A percentile compares a stretch with the other conserved stretches of the same genome.
These are phyloP conservation scores for Habropoda laboriosa DNA, from an alignment of 1,140 invertebrate genomes.

Conservation along the genomic window DNA sequence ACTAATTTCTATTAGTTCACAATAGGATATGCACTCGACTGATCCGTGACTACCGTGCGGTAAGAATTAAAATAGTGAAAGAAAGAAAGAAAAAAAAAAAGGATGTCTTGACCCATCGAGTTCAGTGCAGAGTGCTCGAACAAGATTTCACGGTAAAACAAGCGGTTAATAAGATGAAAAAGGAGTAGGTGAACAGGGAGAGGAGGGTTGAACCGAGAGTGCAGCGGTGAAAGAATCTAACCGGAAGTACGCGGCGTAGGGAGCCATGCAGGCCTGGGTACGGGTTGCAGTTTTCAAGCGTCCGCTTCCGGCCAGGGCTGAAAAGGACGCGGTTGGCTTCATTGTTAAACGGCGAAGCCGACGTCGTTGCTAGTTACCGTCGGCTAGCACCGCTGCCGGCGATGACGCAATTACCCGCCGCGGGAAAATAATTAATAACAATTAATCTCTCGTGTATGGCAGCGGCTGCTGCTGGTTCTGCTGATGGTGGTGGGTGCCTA, in stretches of 20 bases:
- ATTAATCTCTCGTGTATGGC: conserved; percentile 80
- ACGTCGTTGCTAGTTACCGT: conserved; percentile 55
- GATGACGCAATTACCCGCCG: conserved; percentile 79
- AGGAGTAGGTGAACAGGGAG: conserved; percentile 29
- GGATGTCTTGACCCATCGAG: too few species aligned
- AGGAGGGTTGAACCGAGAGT: conserved; percentile 54
- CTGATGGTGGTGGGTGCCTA: conserved; percentile 22
- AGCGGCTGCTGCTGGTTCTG: conserved; percentile 52
- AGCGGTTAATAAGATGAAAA: conserved; percentile 37
- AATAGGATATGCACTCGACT: too few species aligned
- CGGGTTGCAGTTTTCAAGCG: conserved; percentile 74
- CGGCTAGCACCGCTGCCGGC: conserved; percentile 63
- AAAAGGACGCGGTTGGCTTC: conserved; percentile 73
- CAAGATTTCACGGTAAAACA: not conserved
- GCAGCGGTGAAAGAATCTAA: conserved; percentile 71
- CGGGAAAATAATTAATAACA: conserved; percentile 81
- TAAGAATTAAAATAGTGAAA: not conserved
- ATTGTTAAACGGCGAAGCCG: conserved; percentile 75
- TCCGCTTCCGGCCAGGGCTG: conserved; percentile 71
- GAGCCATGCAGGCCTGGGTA: conserved; percentile 35
- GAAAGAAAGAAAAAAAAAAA: too few species aligned
- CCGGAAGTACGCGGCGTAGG: conserved; percentile 54
- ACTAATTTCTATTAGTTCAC: too few species aligned
- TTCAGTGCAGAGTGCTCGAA: not conserved
- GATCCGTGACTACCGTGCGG: too few species aligned